Conservation (phyloP, 2,797 vertebrate genomes). For the Hippocampus kuda region DNA sequence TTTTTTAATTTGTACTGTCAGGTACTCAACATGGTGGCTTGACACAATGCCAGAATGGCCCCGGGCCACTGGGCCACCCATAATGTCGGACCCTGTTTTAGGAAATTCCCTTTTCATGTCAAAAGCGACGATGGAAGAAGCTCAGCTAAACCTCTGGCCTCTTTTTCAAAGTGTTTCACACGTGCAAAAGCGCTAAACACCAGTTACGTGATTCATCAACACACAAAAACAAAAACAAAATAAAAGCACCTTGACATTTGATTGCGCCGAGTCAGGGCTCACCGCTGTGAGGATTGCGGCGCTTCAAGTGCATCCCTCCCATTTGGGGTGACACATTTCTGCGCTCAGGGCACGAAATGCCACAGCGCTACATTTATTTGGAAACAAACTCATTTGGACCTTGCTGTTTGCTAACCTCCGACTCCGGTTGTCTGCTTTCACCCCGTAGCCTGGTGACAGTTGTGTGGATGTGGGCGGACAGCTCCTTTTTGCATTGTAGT, state of each 20-base stretch:
- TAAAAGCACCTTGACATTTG: neutral
- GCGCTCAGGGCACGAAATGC: neutral
- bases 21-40: too few relatives aligned
- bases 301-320: constrained; percentile 3
- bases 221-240: neutral
- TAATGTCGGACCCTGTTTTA: neutral
- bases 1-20: neutral
- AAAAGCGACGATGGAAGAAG: neutral
- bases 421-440: constrained; percentile 21
- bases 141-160: neutral
- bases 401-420: constrained; percentile 37
- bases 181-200: neutral
- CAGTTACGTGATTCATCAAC: neutral
- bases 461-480: constrained; percentile 40
- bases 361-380: constrained; percentile 13
- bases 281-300: constrained; percentile 3
- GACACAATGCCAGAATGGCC: neutral
- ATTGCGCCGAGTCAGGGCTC: neutral
- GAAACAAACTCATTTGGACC: constrained; percentile 40
- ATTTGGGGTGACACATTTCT: constrained; percentile 2
- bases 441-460: constrained; percentile 23
- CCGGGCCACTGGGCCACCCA: too few relatives aligned
- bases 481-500: constrained; percentile 24
- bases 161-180: neutral
- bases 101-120: neutral